Evolutionary conservation across 1,140 invertebrate genomes (phyloP), one percentile per base, ranked within the genome.

Genomic region (Maniola jurtina): DNA sequence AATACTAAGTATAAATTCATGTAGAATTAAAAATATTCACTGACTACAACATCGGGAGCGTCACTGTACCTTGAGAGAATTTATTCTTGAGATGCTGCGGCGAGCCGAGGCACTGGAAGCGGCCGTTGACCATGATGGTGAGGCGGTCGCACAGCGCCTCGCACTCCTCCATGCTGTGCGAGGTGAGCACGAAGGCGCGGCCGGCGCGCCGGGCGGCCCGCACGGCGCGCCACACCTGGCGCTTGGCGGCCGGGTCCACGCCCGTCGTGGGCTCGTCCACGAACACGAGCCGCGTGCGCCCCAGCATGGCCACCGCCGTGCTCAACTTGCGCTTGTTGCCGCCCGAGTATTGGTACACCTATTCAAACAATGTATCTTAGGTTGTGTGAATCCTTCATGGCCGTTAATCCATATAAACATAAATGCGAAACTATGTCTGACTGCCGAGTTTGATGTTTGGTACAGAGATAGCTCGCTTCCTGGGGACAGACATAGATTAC

Each of bases 321-420:
- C 96, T 98, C 50, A 99, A 84, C 84, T 99, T 99, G 35, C 98
- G 93, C 81, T 98, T 98, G 79, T 99, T 99, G 0, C 98, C 98
- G 7, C 97, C 97, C 73, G 97, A 98, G 73, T 95, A 96, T 78
- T 90, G 92, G 66, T 86, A 84, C 15, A 94, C 92, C 80, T 45
- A 45, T n/a, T n/a, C n/a, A n/a, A n/a, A n/a, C n/a, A n/a, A n/a
- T n/a, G n/a, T n/a, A n/a, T n/a, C n/a, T n/a, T n/a, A n/a, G n/a
- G n/a, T n/a, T n/a, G n/a, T n/a, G n/a, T n/a, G n/a, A n/a, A n/a
- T n/a, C n/a, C n/a, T n/a, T n/a, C n/a, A n/a, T n/a, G n/a, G n/a
- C n/a, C 25, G 25, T 25, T 4, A 25, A 25, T 25, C 25, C 25
- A 25, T 25, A 25, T 25, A 25, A 25, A n/a, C n/a, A n/a, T n/a